Evolutionary conservation across 2,797 vertebrate genomes (phyloP), one percentile per base, ranked within the genome.

Genomic region (Hypotaenidia philippensis): DNA sequence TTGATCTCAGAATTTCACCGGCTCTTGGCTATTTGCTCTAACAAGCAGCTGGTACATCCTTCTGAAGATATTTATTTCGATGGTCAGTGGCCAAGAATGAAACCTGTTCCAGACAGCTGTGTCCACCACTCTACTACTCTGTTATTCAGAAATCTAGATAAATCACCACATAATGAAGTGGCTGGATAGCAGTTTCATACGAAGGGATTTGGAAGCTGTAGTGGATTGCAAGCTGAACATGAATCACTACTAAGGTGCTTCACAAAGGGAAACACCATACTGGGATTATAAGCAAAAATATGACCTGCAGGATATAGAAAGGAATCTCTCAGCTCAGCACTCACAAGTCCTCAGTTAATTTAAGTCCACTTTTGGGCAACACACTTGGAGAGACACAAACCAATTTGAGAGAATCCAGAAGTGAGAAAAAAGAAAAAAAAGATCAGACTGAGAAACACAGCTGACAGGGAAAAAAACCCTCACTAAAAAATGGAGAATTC

Each of bases 1-100:
- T 93, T 96, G 83, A 96, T 89, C 90, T 90, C 75, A 27, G 72
- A 91, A 61, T 82, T 93, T 92, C 89, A 81, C 92, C 29, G 52
- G 70, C 74, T 91, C 66, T 89, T 94, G 83, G 76, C 70, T 91
- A 68, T 83, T 91, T 86, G 69, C 78, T 85, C 83, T 93, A 92
- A 81, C 87, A 87, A 93, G 91, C 94, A 91, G 76, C 83, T 92
- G 89, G 56, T 76, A 57, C 41, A 79, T n/a, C 63, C 64, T 86
- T 76, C 60, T 64, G 36, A 79, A 94, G 91, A 57, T 56, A 91
- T 89, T 93, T 92, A 55, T 95, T 80, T 89, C 74, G 55, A 78
- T 81, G 77, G 50, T 92, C 83, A 93, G 50, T 72, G 61, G 88
- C 91, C 91, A 94, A 89, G 59, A 91, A 63, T 47, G 75, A 95